Percentiles rank a stretch among this genome's conserved stretches.
phyloP scores from a whole-genome alignment of 2,113 vertebrate species.

The Aegypius monachus region DNA sequence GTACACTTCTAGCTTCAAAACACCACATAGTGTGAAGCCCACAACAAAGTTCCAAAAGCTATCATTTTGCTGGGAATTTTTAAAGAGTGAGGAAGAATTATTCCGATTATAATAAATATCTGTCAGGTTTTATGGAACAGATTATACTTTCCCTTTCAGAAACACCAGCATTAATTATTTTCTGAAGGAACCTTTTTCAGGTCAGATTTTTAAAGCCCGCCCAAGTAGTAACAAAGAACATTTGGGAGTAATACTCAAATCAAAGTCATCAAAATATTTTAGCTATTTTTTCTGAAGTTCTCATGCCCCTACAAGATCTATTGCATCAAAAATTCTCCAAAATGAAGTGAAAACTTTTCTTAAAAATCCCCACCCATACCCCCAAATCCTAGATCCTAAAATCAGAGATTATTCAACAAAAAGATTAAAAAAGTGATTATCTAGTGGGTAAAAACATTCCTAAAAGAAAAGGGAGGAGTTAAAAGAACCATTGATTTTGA shows the following conservation, averaged over 20 bases:
- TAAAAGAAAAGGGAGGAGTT: not conserved
- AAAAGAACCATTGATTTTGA: not conserved
- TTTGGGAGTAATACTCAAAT: not conserved
- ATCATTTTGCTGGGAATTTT: not conserved
- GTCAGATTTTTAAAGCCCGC: not conserved
- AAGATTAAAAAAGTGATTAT: not conserved
- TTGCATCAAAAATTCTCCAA: not conserved
- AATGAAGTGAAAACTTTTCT: not conserved
- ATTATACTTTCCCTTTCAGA: not conserved
- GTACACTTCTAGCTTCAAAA: not conserved
- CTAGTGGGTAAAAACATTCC: not conserved
- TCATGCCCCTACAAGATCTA: not conserved
- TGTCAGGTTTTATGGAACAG: not conserved
- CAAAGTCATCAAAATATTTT: not conserved
- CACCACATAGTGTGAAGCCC: rapidly evolving
- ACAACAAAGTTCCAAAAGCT: not conserved
- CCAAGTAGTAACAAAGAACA: not conserved
- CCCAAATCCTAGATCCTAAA: not conserved
- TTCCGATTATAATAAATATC: not conserved
- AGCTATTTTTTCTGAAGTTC: not conserved
- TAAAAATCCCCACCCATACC: rapidly evolving
- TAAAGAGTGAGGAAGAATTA: not conserved
- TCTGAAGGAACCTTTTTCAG: not conserved
- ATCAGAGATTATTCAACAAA: not conserved
- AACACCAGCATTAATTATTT: not conserved